Evolutionary conservation across 2,113 vertebrate genomes (phyloP).

Genomic region (Hemiscyllium ocellatum): DNA sequence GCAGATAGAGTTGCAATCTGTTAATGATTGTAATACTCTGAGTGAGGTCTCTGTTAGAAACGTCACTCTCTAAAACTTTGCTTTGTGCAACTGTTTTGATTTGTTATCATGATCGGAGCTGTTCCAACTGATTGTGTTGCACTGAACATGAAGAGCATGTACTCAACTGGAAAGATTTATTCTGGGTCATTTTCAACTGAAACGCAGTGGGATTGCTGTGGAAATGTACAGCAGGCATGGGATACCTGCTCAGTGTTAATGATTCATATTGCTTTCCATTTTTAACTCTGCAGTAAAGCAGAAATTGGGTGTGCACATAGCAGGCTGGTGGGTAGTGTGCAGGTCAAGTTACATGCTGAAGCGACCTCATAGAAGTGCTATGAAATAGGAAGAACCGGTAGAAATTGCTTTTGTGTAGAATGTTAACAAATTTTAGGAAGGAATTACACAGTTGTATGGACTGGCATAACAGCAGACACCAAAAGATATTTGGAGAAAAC

Average conservation of each 20-base stretch:
- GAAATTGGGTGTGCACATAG: too few species aligned
- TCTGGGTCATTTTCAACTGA: constrained; percentile 13
- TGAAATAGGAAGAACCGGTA: neutral
- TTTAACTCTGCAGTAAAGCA: neutral
- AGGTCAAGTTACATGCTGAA: neutral
- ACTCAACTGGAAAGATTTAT: neutral
- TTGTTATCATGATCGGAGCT: neutral
- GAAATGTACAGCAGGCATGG: neutral
- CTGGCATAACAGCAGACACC: neutral
- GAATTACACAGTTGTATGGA: neutral
- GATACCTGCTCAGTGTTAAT: constrained; percentile 11
- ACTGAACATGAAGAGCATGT: neutral
- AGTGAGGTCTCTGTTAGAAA: too few species aligned
- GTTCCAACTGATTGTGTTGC: neutral
- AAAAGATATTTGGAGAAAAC: neutral
- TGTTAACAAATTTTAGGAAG: neutral
- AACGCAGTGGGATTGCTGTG: neutral
- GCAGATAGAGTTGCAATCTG: neutral
- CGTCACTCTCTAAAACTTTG: neutral
- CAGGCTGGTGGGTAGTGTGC: neutral
- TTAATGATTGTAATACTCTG: neutral
- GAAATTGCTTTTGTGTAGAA: neutral
- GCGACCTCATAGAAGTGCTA: too few species aligned
- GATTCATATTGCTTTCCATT: neutral
- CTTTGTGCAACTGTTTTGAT: neutral